Conservation (phyloP, 1,140 invertebrate species). For the Drosophila repletoides region DNA sequence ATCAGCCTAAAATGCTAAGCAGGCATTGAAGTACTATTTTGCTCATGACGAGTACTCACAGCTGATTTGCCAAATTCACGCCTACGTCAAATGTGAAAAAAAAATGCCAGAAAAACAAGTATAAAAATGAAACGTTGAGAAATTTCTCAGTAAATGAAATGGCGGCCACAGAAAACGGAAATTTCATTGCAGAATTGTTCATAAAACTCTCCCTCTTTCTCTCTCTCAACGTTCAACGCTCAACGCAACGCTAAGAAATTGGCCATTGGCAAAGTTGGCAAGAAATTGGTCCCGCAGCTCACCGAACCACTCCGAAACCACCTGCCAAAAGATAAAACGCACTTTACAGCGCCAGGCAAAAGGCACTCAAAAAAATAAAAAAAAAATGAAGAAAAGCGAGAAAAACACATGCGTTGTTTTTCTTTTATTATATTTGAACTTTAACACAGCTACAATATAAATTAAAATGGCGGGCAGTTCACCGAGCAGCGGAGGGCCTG, state of each 20-base stretch:
- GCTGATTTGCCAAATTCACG: no score
- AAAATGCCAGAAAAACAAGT: not conserved
- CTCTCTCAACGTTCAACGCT: no score
- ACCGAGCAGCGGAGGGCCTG: not conserved
- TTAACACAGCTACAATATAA: conserved; percentile 77
- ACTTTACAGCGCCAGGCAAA: conserved; percentile 42
- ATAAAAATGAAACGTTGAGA: not conserved
- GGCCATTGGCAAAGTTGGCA: conserved; percentile 39
- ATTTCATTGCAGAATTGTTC: conserved; percentile 48
- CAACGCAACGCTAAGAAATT: conserved; percentile 45
- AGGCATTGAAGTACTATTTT: no score
- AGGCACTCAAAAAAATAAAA: conserved; percentile 4
- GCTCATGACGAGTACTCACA: no score
- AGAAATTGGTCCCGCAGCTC: not conserved
- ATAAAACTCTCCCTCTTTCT: no score
- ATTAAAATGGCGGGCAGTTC: conserved; percentile 73
- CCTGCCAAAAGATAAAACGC: conserved; percentile 73
- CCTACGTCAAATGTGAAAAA: not conserved
- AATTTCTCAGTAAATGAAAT: conserved; percentile 37
- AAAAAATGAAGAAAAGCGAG: not conserved
- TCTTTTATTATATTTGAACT: conserved; percentile 75
- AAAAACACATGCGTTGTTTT: conserved; percentile 49
- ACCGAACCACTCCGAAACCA: not conserved
- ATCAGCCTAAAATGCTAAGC: no score
- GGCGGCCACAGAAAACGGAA: conserved; percentile 45